These are phyloP conservation scores for Julus scandinavius DNA, from an alignment of 2,888 invertebrate species.

Conservation along the genomic window DNA sequence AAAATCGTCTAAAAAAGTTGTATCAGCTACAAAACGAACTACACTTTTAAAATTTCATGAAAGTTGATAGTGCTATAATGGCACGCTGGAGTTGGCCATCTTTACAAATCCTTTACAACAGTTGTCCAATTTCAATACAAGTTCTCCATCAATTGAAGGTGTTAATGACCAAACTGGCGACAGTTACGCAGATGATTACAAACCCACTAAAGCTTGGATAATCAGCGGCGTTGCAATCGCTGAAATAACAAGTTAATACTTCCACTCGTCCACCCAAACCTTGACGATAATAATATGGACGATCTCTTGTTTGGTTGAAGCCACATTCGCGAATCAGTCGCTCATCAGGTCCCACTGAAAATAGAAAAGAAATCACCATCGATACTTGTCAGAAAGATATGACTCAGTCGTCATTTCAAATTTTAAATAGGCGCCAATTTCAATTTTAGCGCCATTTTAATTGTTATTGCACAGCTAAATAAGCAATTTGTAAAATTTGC, in stretches of 20 bases:
- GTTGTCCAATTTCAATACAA: background rate
- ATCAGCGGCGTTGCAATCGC: slow-evolving; percentile 77
- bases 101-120: background rate
- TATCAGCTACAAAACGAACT: background rate
- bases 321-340: slow-evolving; percentile 84
- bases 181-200: background rate
- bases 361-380: background rate
- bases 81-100: background rate
- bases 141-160: background rate
- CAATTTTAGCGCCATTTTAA: background rate
- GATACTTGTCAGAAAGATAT: too few species aligned
- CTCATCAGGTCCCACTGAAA: slow-evolving; percentile 60
- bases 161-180: background rate
- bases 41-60: background rate
- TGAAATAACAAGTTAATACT: slow-evolving; percentile 82
- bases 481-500: too few species aligned
- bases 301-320: slow-evolving; percentile 79
- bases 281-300: slow-evolving; percentile 84
- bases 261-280: slow-evolving; percentile 91
- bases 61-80: background rate
- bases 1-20: background rate
- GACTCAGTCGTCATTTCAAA: too few species aligned
- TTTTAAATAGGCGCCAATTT: background rate
- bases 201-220: background rate
- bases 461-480: background rate